Base-by-base conservation (phyloP, 2,888 invertebrate species). In the Biston betularia region DNA sequence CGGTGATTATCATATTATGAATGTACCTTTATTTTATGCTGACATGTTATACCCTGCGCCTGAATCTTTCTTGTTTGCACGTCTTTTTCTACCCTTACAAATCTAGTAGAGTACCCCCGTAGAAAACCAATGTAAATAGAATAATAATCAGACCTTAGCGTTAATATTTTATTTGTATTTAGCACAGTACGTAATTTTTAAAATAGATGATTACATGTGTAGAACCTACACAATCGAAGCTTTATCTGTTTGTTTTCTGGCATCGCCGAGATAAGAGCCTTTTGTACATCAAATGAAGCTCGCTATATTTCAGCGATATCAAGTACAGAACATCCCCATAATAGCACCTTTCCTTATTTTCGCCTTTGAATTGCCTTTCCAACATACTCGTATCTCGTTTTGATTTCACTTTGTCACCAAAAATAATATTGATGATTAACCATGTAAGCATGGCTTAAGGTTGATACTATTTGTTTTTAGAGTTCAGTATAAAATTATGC, bases 211-310 rank as follows among this genome's bases (percentile, higher is more conserved):
- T 71, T 40, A 78, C 64, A 79, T 79, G 77, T 82, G 76, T 86
- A 82, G 78, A 79, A 82, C 82, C 83, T 84, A 82, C 79, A 82
- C 79, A 82, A 82, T 86, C 69, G 79, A 88, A 90, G 92, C 93
- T 93, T 93, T 92, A 93, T 91, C 92, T 93, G 93, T 93, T 93
- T 93, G 92, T 94, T 94, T 93, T 94, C 93, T 94, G 93, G 92
- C 92, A 94, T 92, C 87, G 91, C 92, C 91, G 90, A 86, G 82
- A 84, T 82, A 76, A 79, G 79, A 84, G 85, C 88, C 85, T 82
- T 83, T 83, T 66, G 60, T 70, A 84, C 81, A 82, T 81, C 78
- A 76, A 71, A 76, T 73, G 72, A 45, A 44, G 81, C 79, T 85
- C 83, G 82, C 82, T 82, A 84, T 85, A 78, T 79, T 70, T 76